Evolutionary conservation across 2,888 invertebrate species (phyloP), one percentile per base, ranked within the genome.

Genomic region (Coleophora deauratella): DNA sequence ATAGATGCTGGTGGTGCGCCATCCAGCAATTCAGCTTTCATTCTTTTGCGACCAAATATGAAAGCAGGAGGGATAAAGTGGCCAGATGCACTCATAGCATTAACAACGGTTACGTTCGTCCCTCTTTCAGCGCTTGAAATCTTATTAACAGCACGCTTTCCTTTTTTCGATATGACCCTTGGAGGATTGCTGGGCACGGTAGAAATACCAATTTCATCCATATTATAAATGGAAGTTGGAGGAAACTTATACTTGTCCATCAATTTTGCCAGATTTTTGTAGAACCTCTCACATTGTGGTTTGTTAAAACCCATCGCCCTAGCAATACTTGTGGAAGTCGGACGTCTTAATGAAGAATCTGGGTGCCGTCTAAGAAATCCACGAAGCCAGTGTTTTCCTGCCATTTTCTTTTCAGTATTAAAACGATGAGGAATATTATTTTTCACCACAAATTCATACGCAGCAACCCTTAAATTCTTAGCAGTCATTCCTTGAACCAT

Each of bases 21-120:
- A 40, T 63, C 51, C 38, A 62, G 46, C 11, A 68, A 40, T 21
- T 59, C 50, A 1, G 45, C 44, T 30, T 62, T 63, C 52, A 59
- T 56, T 33, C 62, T 57, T 43, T 64, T 59, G 6, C 65, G 38
- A 1, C 54, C 54, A 48, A 66, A 72, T 41, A 72, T 60, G 11
- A 70, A 46, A 9, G 59, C 41, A 9, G 67, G 68, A 6, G 68
- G 65, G 9, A 71, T 31, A 37, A 40, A 54, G 33, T 52, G 38
- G 4, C 66, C 65, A 35, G 50, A 46, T 7, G 62, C 62, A 45
- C 40, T 52, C 55, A 64, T 54, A 14, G 46, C 45, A 42, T 11
- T 31, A 9, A 47, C 43, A 9, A 46, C 36, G 12, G 46, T 49
- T 9, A 54, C 34, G 14, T 37, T 52, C 33, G 40, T 39, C 7